phyloP scores from a whole-genome alignment of 2,113 vertebrate genomes.

The Lynx canadensis region DNA sequence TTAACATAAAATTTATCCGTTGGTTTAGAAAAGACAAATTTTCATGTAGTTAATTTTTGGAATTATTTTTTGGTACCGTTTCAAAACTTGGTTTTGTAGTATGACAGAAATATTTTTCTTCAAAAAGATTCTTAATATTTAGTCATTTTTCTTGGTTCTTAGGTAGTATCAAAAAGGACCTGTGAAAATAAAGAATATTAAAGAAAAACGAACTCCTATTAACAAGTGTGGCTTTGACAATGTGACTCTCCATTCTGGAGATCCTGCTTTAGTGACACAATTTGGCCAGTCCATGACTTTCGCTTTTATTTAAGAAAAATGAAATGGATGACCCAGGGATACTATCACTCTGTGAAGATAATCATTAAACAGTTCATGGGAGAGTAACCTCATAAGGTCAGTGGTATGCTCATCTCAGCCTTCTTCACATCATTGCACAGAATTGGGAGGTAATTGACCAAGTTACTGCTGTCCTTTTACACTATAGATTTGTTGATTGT shows the following conservation, averaged over 20 bases:
- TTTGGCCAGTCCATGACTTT: slow-evolving; percentile 29
- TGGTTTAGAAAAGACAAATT: neutral
- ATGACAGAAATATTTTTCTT: neutral
- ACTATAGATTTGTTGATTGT: slow-evolving; percentile 66
- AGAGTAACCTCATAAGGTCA: slow-evolving; percentile 66
- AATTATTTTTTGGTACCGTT: neutral
- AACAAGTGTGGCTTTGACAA: neutral
- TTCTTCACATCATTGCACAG: slow-evolving; percentile 65
- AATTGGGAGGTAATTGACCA: slow-evolving; percentile 68
- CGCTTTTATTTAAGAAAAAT: slow-evolving; percentile 49
- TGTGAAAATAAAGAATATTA: neutral
- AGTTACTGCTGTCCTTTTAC: slow-evolving; percentile 55
- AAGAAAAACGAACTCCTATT: neutral
- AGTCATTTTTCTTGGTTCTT: neutral
- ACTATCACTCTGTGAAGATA: neutral
- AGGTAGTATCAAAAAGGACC: neutral
- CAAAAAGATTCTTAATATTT: neutral
- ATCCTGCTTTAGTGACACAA: neutral
- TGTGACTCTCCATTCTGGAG: neutral
- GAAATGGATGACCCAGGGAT: slow-evolving; percentile 34
- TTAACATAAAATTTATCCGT: neutral
- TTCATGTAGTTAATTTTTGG: neutral
- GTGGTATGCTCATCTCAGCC: slow-evolving; percentile 47
- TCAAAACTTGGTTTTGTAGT: neutral
- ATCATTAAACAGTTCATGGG: slow-evolving; percentile 65